Conservation (phyloP, 2,797 vertebrate species). For the Neoniphon sammara region DNA sequence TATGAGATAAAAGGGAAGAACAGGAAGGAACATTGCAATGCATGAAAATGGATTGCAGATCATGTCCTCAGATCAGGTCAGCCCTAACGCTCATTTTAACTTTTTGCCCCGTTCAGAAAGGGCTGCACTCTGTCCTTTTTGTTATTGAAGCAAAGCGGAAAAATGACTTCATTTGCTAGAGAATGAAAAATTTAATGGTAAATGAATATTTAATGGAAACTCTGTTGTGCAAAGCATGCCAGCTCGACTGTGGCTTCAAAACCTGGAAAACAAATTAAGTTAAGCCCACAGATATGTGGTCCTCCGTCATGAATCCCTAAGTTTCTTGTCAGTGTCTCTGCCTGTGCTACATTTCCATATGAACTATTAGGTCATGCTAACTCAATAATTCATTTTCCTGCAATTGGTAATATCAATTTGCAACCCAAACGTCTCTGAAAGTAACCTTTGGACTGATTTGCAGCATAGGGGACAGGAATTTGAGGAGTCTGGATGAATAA, state of each 20-base stretch:
- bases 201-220: constrained; percentile 58
- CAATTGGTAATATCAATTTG: constrained; percentile 70
- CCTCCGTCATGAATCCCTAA: constrained; percentile 50
- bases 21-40: constrained; percentile 19
- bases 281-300: constrained; percentile 72
- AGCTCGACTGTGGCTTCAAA: constrained; percentile 68
- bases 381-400: constrained; percentile 64
- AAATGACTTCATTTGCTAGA: constrained; percentile 70
- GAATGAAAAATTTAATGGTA: constrained; percentile 36
- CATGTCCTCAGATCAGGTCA: constrained; percentile 36
- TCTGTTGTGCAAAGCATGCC: constrained; percentile 47
- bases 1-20: constrained; percentile 28
- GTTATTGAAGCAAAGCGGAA: constrained; percentile 54
- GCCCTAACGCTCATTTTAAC: constrained; percentile 32
- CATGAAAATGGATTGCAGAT: constrained; percentile 28
- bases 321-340: constrained; percentile 59
- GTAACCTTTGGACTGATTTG: constrained; percentile 50
- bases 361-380: constrained; percentile 61
- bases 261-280: constrained; percentile 76
- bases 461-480: constrained; percentile 9
- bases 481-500: constrained; percentile 31
- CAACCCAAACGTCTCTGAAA: constrained; percentile 62
- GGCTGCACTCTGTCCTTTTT: constrained; percentile 57
- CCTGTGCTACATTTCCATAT: constrained; percentile 73
- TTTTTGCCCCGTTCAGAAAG: constrained; percentile 53